Conservation (phyloP, 2,888 invertebrate species). For the Drosophila eohydei region DNA sequence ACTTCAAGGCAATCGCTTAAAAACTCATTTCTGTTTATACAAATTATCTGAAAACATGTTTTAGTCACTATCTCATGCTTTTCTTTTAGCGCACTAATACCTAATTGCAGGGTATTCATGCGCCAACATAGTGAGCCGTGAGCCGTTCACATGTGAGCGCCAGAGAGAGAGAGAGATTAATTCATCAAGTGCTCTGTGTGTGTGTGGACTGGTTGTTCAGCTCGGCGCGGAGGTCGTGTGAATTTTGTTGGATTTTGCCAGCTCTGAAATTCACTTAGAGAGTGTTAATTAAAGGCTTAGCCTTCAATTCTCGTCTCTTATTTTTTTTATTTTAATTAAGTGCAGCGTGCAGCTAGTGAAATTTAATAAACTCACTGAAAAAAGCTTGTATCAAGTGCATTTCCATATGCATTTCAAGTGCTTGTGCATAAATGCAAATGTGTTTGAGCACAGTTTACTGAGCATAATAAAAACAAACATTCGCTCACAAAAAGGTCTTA, state of each 20-base stretch:
- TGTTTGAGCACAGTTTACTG: conserved; percentile 28
- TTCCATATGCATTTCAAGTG: conserved; percentile 37
- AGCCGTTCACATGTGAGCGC: conserved; percentile 46
- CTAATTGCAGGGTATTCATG: conserved; percentile 2
- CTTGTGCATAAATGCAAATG: conserved; percentile 48
- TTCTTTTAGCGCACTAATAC: too few species aligned
- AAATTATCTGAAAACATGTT: too few species aligned
- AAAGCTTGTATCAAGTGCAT: conserved; percentile 24
- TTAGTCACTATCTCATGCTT: not conserved
- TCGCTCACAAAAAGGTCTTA: conserved; percentile 32
- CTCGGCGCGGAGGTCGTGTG: conserved; percentile 8
- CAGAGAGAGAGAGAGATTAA: conserved; percentile 57
- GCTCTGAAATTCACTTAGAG: conserved; percentile 22
- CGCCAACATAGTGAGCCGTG: conserved; percentile 16
- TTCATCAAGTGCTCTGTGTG: conserved; percentile 39
- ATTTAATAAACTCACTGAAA: conserved; percentile 40
- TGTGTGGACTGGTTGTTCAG: not conserved
- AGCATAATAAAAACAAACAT: conserved; percentile 44
- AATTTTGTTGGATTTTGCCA: conserved; percentile 23
- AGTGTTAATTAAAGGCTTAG: conserved; percentile 49
- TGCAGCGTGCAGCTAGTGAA: conserved; percentile 5
- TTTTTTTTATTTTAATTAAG: conserved; percentile 17
- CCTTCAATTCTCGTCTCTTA: conserved; percentile 4
- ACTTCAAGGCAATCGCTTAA: too few species aligned
- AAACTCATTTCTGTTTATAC: too few species aligned